A percentile compares a stretch with the other conserved stretches of the same genome.
phyloP scores from a whole-genome alignment of 2,797 vertebrate genomes.

The Coilia nasus region DNA sequence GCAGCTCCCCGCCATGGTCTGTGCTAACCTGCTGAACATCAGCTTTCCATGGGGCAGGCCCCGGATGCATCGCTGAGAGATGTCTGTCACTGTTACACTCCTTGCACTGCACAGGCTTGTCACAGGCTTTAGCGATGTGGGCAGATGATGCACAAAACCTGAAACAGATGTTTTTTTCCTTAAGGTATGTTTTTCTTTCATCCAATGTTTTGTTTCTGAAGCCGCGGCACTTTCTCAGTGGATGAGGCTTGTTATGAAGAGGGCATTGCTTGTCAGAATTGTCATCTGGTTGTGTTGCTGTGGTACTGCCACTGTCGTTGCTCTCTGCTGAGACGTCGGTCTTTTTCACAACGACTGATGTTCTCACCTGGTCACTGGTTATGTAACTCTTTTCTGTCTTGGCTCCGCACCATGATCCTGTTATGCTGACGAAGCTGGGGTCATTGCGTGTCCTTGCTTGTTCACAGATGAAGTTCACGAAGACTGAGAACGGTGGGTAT shows the following conservation, averaged over 20 bases:
- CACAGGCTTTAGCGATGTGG: background rate
- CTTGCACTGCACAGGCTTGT: background rate
- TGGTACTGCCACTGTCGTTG: no score
- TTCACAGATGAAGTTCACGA: slow-evolving; percentile 18
- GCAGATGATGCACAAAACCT: slow-evolving; percentile 19
- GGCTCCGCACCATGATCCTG: background rate
- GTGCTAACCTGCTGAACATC: background rate
- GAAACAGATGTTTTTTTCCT: slow-evolving; percentile 21
- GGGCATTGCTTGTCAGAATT: background rate
- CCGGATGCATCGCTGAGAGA: slow-evolving; percentile 7
- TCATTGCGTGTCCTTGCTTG: slow-evolving; percentile 39
- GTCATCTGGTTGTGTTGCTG: background rate
- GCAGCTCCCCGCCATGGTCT: slow-evolving; percentile 22
- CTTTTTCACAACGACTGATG: background rate
- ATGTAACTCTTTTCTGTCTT: background rate
- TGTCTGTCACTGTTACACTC: slow-evolving; percentile 14
- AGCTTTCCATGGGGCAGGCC: background rate
- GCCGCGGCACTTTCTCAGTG: background rate
- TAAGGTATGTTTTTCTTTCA: slow-evolving; percentile 23
- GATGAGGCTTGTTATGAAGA: background rate
- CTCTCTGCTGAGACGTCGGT: background rate
- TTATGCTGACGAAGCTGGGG: slow-evolving; percentile 32
- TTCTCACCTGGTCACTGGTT: background rate
- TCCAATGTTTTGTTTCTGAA: background rate
- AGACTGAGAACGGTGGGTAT: slow-evolving; percentile 38